Conservation (phyloP, 2,888 invertebrate genomes). For the Agrenia bidenticulata region DNA sequence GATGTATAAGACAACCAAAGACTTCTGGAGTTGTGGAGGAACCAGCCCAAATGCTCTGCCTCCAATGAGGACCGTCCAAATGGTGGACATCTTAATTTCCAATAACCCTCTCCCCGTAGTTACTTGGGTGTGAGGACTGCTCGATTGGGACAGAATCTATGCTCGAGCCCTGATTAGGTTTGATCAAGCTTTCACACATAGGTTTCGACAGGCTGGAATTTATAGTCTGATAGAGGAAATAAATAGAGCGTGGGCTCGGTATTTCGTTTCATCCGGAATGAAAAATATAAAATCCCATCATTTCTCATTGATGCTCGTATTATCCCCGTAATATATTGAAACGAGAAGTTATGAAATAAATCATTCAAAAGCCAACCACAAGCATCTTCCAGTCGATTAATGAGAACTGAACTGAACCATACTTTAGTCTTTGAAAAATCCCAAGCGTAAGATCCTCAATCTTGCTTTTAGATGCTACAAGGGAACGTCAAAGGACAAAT, state of each 20-base stretch:
- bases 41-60: no score
- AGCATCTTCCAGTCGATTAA: slow-evolving; percentile 17
- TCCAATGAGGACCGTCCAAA: no score
- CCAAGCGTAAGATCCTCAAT: no score
- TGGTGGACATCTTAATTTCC: no score
- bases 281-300: slow-evolving; percentile 28
- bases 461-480: no score
- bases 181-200: slow-evolving; percentile 4
- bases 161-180: not conserved
- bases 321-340: slow-evolving; percentile 21
- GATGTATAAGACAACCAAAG: not conserved
- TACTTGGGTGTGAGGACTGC: no score
- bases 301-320: slow-evolving; percentile 23
- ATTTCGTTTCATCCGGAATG: slow-evolving; percentile 11
- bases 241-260: not conserved
- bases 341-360: slow-evolving; percentile 17
- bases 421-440: no score
- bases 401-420: not conserved
- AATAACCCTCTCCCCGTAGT: no score
- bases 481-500: no score
- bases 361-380: slow-evolving; percentile 28
- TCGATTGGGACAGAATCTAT: no score
- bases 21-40: no score
- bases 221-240: not conserved
- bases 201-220: not conserved